Base-by-base conservation (phyloP, 1,140 invertebrate species). In the Drosophila equinoxialis region DNA sequence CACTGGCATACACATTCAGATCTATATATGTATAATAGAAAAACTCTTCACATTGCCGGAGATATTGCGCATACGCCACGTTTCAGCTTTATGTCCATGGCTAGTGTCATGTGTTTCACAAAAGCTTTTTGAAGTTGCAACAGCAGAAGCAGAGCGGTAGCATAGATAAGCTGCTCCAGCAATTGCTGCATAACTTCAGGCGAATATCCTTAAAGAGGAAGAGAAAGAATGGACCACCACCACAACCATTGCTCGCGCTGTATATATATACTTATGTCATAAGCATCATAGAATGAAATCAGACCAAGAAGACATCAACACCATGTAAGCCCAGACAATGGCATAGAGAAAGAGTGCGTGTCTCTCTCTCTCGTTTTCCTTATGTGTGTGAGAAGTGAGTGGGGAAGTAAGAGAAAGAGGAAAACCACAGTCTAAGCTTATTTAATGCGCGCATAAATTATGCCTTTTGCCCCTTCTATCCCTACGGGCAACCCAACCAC, bases 401-500 rank as follows among this genome's bases (percentile, higher is more conserved):
- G 42, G 14, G n/a, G 1, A 6, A 20, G 14, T 3, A 17, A 48
- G 35, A 30, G 11, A 41, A 39, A 41, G 41, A 57, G 48, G 17
- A 70, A 62, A 37, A 60, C 7, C 57, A 85, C 75, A 86, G 83
- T 87, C 73, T 77, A 77, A 87, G 83, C 80, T 71, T 78, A 83
- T 89, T 87, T 89, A 87, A 89, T 89, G 84, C 77, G 83, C 84
- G 80, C 84, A 89, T 87, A 87, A 87, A 87, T 87, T 83, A 87
- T 89, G 89, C 33, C 33, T 33, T 59, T 17, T 37, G 33, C 14
- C 57, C 8, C 30, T 30, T 30, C 30, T 59, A 17, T 59, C 57
- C 17, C 17, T 23, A 13, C 30, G 37, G 10, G 11, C 37, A 39
- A 10, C 37, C 37, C 37, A 13, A 39, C 37, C 37, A 11, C 11